Percentiles rank a stretch among this genome's conserved stretches.
phyloP scores from a whole-genome alignment of 2,888 invertebrate species.

The Meiosimyza platycephala region DNA sequence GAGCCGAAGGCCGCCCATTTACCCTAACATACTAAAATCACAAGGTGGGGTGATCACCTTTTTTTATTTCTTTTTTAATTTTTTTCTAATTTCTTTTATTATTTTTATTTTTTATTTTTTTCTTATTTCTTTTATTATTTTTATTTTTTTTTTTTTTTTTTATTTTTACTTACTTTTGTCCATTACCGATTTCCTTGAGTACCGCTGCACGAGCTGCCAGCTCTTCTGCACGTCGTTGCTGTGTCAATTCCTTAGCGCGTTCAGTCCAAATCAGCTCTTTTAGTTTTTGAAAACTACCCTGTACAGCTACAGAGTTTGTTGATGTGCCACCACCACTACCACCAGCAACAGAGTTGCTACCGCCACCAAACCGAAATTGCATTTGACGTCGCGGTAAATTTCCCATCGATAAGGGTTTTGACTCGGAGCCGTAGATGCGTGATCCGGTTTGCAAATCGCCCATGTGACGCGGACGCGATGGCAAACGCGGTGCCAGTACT shows the following conservation, averaged over 20 bases:
- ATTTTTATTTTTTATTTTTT: too few species aligned
- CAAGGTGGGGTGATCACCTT: too few species aligned
- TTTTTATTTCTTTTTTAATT: too few species aligned
- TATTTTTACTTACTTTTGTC: conserved; percentile 70
- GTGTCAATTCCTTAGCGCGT: conserved; percentile 79
- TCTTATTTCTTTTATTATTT: too few species aligned
- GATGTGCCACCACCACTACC: conserved; percentile 37
- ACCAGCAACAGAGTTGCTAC: conserved; percentile 28
- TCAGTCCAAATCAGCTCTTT: conserved; percentile 84
- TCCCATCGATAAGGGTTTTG: conserved; percentile 36
- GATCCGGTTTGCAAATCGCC: conserved; percentile 68
- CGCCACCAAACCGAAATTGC: conserved; percentile 55
- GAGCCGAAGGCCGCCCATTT: too few species aligned
- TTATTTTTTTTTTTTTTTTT: too few species aligned
- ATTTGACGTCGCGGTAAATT: conserved; percentile 53
- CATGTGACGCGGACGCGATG: conserved; percentile 65
- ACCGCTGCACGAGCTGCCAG: conserved; percentile 74
- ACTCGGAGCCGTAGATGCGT: conserved; percentile 67
- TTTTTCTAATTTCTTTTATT: too few species aligned
- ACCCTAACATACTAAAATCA: too few species aligned
- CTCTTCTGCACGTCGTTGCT: conserved; percentile 80
- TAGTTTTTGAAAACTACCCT: conserved; percentile 76
- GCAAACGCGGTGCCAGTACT: conserved; percentile 54
- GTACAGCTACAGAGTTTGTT: conserved; percentile 56
- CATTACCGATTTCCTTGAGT: conserved; percentile 74